These are phyloP conservation scores for Ptychochromis oligacanthus DNA, from an alignment of 2,113 vertebrate species.

Conservation along the genomic window DNA sequence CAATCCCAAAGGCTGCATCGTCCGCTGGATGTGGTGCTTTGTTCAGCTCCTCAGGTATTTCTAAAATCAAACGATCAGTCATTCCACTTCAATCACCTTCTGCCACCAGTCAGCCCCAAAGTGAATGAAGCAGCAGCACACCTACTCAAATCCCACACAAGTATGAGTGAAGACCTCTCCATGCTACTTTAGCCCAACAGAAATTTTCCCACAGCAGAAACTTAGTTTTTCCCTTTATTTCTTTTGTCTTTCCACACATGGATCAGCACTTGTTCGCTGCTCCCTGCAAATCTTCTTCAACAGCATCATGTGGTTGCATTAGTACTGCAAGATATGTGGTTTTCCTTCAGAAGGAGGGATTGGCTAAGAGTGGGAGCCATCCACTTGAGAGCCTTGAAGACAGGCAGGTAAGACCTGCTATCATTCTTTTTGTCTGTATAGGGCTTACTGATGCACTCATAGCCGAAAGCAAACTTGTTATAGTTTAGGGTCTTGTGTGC, in stretches of 20 bases:
- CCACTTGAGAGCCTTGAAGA: not conserved
- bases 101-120: constrained; percentile 41
- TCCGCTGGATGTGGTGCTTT: constrained; percentile 38
- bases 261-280: not conserved
- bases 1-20: constrained; percentile 38
- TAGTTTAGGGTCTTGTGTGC: not conserved
- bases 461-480: not conserved
- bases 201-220: constrained; percentile 4
- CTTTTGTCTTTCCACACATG: not conserved
- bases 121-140: constrained; percentile 39
- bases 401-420: not conserved
- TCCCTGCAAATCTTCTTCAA: not conserved
- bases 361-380: not conserved
- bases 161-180: constrained; percentile 30
- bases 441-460: not conserved
- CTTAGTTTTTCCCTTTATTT: not conserved
- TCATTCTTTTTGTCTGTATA: not conserved
- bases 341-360: not conserved
- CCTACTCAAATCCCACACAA: constrained; percentile 36
- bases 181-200: not conserved
- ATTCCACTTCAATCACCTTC: constrained; percentile 63
- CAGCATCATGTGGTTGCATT: not conserved
- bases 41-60: constrained; percentile 58
- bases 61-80: constrained; percentile 71
- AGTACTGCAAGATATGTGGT: not conserved